Conservation (phyloP, 2,113 vertebrate genomes). For the Tetrax tetrax region DNA sequence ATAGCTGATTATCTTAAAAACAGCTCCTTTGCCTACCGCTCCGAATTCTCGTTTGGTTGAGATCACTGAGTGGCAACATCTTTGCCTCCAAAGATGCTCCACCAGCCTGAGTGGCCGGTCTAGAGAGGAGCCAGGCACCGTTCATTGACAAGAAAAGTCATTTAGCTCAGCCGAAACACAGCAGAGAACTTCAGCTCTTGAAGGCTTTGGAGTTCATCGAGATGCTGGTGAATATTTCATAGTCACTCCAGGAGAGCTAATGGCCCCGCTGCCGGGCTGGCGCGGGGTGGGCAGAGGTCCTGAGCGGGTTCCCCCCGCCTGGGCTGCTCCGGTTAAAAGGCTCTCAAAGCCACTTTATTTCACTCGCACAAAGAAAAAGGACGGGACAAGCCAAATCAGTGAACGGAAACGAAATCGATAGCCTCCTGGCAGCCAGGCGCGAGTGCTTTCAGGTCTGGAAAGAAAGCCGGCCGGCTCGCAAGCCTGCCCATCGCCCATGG, state of each 20-base stretch:
- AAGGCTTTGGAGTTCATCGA: neutral
- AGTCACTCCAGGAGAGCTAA: neutral
- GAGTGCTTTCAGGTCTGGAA: neutral
- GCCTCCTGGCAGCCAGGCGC: neutral
- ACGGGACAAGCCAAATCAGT: neutral
- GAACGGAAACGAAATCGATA: neutral
- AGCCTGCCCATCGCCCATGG: rapidly evolving
- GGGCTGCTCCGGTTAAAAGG: neutral
- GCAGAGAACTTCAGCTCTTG: neutral
- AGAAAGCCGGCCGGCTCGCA: rapidly evolving
- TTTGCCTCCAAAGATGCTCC: neutral
- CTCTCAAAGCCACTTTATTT: neutral
- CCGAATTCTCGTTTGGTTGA: neutral
- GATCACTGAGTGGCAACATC: neutral
- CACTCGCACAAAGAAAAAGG: neutral
- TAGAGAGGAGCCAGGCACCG: neutral
- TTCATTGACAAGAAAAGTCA: neutral
- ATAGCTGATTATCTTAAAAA: neutral
- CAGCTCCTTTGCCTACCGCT: neutral
- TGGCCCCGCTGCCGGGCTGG: neutral
- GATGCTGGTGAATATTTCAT: neutral
- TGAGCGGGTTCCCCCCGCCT: neutral
- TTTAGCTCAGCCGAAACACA: neutral
- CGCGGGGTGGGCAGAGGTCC: rapidly evolving
- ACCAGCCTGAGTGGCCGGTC: rapidly evolving